Base-by-base conservation (phyloP, 2,113 vertebrate species). In the Vidua macroura region DNA sequence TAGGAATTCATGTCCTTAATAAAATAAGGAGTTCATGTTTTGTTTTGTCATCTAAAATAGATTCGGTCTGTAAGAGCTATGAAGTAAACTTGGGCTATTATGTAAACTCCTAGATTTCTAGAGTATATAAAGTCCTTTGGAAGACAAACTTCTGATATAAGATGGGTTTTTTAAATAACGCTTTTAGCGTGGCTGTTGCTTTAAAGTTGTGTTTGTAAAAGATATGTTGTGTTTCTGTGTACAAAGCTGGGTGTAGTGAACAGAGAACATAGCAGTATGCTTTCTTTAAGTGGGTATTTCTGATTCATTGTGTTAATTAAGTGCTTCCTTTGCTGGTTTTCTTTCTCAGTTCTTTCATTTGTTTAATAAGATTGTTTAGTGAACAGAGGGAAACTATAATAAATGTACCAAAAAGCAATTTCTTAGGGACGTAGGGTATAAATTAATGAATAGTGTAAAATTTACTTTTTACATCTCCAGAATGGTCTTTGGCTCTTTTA, bases 71-170 rank as follows among this genome's bases (percentile, higher is more conserved):
- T 66, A 23, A 46, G 18, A 77, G 7, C 25, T 70, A 3, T 18
- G 33, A 6, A 17, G 7, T 63, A 53, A 24, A 41, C 15, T 75
- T 1, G 0, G 5, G 5, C 15, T 66, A 1, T 20, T 51, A 3
- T 8, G 4, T 74, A 49, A 13, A 44, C 7, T 56, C 30, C 2
- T 7, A 56, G 31, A 46, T 93, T 89, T 86, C n/a, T 75, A 39
- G 17, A 21, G 6, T n/a, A 9, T 30, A 6, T 55, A 15, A 60
- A 51, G 6, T 66, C 62, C 4, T 9, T 27, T 76, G 28, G 18
- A 80, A 83, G n/a, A n/a, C n/a, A 53, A 25, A n/a, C 33, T 90
- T 64, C 11, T 46, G 24, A 53, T 60, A 5, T 0, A 17, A 46
- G 51, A 15, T 5, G 9, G 2, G 1, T 37, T 21, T 79, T 76